Evolutionary conservation across 1,140 invertebrate species (phyloP).

Genomic region (Drosophila orosa): DNA sequence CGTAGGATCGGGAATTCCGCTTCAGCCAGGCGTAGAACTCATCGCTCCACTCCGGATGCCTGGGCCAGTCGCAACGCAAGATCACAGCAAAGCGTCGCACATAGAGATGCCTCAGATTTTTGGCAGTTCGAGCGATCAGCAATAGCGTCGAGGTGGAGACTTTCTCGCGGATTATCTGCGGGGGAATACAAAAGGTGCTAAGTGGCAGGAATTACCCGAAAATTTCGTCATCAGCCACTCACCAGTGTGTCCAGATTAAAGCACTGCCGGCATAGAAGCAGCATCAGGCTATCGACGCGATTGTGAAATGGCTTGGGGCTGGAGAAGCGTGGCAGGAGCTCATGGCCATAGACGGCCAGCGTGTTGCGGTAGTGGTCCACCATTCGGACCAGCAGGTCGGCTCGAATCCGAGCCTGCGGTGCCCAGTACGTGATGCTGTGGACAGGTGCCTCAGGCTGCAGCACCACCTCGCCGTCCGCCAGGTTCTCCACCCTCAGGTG

Average conservation of each 20-base stretch:
- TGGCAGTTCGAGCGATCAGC: constrained; percentile 88
- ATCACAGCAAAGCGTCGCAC: constrained; percentile 90
- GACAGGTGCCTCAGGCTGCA: constrained; percentile 88
- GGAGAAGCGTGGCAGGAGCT: constrained; percentile 87
- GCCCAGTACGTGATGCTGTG: constrained; percentile 89
- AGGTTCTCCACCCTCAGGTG: constrained; percentile 86
- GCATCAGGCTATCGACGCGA: constrained; percentile 87
- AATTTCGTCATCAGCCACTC: constrained; percentile 40
- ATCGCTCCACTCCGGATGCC: constrained; percentile 87
- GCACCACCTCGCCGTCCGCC: constrained; percentile 84
- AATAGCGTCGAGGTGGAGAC: constrained; percentile 92
- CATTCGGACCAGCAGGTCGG: constrained; percentile 85
- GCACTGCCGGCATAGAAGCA: constrained; percentile 87
- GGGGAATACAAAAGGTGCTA: background rate
- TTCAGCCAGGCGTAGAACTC: constrained; percentile 89
- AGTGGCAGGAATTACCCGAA: background rate
- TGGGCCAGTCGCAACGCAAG: constrained; percentile 89
- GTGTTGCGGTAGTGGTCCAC: constrained; percentile 87
- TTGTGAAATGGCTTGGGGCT: constrained; percentile 87
- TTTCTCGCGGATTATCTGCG: constrained; percentile 90
- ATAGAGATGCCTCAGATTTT: constrained; percentile 87
- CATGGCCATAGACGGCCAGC: constrained; percentile 87
- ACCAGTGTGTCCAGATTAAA: constrained; percentile 88
- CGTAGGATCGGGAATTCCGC: constrained; percentile 87
- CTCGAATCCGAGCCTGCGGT: constrained; percentile 86